Base-by-base conservation (phyloP, 1,140 invertebrate species). In the Druon quercuslanigerum region DNA sequence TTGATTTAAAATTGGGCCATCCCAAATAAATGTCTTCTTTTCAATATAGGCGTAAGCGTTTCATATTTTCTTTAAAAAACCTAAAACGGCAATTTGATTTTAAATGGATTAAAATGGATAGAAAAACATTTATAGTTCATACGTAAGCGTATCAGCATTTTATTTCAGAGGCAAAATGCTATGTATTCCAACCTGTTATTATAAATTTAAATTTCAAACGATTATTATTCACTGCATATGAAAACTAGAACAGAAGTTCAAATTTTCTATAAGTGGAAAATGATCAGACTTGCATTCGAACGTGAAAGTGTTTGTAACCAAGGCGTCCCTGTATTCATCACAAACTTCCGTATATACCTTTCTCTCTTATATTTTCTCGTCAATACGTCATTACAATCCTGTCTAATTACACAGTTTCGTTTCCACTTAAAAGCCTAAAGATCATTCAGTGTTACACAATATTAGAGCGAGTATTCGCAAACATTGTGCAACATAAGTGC, bases 311-410 rank as follows among this genome's bases (percentile, higher is more conserved):
- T 60, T 25, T 60, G 14, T 25, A 14, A 25, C 3, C 20, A 60
- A 60, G 33, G 25, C 25, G 25, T 20, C 14, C 12, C 14, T 60
- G 16, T 60, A 14, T 60, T 3, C 20, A 20, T 9, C 11, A 60
- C 12, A 60, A 19, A 60, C 57, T 60, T 60, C 57, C 57, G 57
- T 60, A 60, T 46, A 60, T 12, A 40, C 57, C 57, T 60, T 60
- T 60, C 57, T 60, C 57, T 60, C 57, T 60, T 60, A 60, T 25
- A 20, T 60, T 60, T 56, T 60, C 57, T 14, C 25, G 25, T 60
- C 57, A 60, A 60, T 60, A 33, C 57, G 57, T 60, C 57, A 60
- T 60, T 25, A 25, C 57, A 60, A 60, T 16, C 20, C 57, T 60
- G 57, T 14, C 7, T 60, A 60, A 60, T 60, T 60, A 33, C 57